Conservation (phyloP, 2,888 invertebrate genomes). For the Tetragonisca angustula region DNA sequence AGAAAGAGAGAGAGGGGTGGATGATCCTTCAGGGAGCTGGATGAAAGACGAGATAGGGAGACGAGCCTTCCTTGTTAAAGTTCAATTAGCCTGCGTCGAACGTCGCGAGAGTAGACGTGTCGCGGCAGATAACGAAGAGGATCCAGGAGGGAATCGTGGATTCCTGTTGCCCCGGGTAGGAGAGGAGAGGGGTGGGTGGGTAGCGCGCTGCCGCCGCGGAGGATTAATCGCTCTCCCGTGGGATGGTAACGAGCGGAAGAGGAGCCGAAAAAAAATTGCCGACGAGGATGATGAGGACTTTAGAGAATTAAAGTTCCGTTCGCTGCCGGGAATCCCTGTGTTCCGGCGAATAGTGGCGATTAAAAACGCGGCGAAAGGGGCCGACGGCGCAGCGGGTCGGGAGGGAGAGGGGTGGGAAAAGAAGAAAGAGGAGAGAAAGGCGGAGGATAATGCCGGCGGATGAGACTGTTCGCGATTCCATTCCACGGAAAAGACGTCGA, state of each 20-base stretch:
- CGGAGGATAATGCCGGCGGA: background rate
- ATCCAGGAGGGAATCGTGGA: background rate
- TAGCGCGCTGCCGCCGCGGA: conserved; percentile 1
- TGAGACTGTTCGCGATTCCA: background rate
- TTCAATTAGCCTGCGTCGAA: conserved; percentile 46
- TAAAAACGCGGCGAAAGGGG: conserved; percentile 19
- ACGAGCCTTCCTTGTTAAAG: conserved; percentile 41
- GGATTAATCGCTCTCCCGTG: conserved; percentile 60
- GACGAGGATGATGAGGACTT: conserved; percentile 61
- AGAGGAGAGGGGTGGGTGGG: background rate
- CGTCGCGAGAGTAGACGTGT: conserved; percentile 9
- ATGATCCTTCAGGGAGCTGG: background rate
- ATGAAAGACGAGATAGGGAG: conserved; percentile 1
- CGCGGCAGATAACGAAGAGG: conserved; percentile 43
- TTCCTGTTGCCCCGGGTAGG: background rate
- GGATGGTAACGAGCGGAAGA: conserved; percentile 31
- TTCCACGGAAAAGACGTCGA: background rate
- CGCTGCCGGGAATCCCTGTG: conserved; percentile 23
- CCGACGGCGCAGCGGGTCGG: background rate
- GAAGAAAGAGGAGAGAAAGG: background rate
- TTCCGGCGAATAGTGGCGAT: conserved; percentile 42
- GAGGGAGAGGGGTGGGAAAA: background rate
- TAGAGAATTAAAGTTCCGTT: conserved; percentile 54
- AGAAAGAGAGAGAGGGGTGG: background rate
- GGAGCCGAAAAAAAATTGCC: conserved; percentile 53